These are phyloP conservation scores for Heliconius nattereri DNA, from an alignment of 1,140 invertebrate genomes.

Conservation along the genomic window DNA sequence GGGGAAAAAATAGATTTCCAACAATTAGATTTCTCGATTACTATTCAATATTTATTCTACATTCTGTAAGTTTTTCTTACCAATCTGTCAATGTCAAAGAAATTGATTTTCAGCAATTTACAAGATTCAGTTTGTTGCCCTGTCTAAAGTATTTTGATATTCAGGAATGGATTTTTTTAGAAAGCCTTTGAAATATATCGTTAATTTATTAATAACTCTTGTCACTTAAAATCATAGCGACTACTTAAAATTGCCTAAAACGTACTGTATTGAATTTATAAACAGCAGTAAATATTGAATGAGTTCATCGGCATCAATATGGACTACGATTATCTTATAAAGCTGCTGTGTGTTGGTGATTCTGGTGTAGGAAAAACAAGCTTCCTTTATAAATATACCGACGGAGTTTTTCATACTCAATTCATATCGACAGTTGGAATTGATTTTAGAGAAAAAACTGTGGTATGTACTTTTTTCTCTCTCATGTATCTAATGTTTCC, in stretches of 20 bases:
- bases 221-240: background rate
- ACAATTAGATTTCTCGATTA: background rate
- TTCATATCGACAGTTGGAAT: constrained; percentile 99
- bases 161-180: constrained; percentile 3
- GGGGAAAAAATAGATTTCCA: background rate
- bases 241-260: background rate
- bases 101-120: constrained; percentile 13
- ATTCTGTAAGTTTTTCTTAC: background rate
- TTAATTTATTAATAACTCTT: background rate
- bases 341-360: constrained; percentile 96
- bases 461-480: constrained; percentile 84
- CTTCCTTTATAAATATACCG: constrained; percentile 97
- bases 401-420: constrained; percentile 93
- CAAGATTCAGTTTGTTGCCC: background rate
- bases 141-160: background rate
- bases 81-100: background rate
- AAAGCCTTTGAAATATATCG: background rate
- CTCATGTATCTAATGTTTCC: background rate
- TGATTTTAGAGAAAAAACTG: constrained; percentile 97
- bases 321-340: constrained; percentile 98
- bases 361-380: constrained; percentile 97
- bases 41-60: background rate
- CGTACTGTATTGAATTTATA: background rate
- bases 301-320: constrained; percentile 59
- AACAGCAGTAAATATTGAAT: constrained; percentile 6